A percentile compares a stretch with the other conserved stretches of the same genome.
These are phyloP conservation scores for Fregetta grallaria DNA, from an alignment of 2,113 vertebrate genomes.

Conservation along the genomic window DNA sequence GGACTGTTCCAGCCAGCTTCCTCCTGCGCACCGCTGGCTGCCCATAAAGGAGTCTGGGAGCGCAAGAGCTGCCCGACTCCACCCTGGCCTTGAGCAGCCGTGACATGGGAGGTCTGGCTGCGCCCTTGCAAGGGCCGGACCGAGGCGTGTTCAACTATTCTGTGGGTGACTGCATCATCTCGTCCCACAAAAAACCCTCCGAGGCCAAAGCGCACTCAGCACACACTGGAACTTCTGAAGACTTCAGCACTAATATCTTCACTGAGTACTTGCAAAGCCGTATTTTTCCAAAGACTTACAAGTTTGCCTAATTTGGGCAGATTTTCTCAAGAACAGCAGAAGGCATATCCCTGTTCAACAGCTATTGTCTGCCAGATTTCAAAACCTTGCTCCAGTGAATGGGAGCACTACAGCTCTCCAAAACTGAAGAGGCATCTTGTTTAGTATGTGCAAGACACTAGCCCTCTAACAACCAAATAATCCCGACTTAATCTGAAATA, in stretches of 20 bases:
- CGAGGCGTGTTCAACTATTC: neutral
- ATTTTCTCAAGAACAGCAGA: neutral
- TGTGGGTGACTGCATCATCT: neutral
- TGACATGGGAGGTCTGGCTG: neutral
- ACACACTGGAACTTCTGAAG: neutral
- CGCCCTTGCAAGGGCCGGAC: neutral
- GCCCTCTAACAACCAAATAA: neutral
- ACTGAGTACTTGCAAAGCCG: neutral
- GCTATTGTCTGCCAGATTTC: neutral
- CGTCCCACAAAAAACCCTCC: neutral
- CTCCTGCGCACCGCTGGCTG: neutral
- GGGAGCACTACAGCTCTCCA: neutral
- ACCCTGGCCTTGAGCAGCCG: neutral
- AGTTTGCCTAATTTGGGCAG: neutral
- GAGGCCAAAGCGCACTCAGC: neutral
- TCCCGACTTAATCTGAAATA: neutral
- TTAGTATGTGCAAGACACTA: neutral
- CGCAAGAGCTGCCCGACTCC: neutral
- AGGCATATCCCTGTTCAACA: neutral
- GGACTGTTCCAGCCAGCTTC: neutral
- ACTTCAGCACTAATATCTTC: neutral
- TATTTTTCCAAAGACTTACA: neutral
- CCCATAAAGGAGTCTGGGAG: neutral
- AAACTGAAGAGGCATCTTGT: neutral
- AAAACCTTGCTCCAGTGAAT: neutral